A percentile compares a stretch with the other conserved stretches of the same genome.
These are phyloP conservation scores for Eretmochelys imbricata DNA, from an alignment of 2,113 vertebrate species.

Conservation along the genomic window DNA sequence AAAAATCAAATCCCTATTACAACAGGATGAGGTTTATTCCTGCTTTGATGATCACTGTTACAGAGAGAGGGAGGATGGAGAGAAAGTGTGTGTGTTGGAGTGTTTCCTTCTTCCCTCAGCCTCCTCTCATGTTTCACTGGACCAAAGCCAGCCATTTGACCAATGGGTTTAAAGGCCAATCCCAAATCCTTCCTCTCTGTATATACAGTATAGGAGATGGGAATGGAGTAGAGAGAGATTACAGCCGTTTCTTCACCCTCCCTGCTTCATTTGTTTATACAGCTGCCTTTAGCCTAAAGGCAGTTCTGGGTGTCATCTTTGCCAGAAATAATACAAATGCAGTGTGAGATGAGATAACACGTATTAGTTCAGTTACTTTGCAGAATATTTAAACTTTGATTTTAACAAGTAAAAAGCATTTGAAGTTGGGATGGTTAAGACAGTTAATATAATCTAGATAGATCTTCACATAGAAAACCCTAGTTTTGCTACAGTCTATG, in stretches of 20 bases:
- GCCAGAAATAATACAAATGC: neutral
- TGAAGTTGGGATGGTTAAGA: neutral
- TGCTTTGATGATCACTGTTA: neutral
- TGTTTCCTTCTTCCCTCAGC: neutral
- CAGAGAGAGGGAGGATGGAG: neutral
- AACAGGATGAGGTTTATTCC: neutral
- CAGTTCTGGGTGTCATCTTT: neutral
- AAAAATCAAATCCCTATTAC: neutral
- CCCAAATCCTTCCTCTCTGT: neutral
- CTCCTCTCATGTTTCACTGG: constrained; percentile 56
- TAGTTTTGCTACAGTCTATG: neutral
- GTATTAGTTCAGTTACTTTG: neutral
- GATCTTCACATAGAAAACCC: neutral
- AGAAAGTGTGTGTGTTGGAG: neutral
- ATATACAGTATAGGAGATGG: neutral
- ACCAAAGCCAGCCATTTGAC: constrained; percentile 23
- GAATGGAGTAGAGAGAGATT: neutral
- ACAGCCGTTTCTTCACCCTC: neutral
- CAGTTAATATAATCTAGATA: neutral
- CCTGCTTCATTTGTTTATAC: constrained; percentile 49
- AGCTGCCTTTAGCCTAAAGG: constrained; percentile 4
- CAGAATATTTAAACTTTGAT: neutral
- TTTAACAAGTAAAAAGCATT: neutral
- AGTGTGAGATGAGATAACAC: neutral
- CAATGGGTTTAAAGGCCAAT: neutral